Evolutionary conservation across 1,140 invertebrate species (phyloP), one percentile per base, ranked within the genome.

Genomic region (Apocrypta bakeri): DNA sequence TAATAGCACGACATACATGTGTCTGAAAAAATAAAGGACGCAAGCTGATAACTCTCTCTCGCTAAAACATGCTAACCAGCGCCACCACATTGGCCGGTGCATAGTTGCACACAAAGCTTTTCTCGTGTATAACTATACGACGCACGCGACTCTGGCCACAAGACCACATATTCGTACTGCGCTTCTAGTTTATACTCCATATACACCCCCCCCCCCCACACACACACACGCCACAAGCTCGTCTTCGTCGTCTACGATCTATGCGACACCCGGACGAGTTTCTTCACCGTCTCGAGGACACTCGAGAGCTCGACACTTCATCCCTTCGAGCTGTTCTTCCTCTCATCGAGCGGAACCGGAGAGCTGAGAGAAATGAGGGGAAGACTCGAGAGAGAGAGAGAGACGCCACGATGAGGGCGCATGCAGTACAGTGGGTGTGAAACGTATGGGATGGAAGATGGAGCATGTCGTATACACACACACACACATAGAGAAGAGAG

Each of bases 291-390:
- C 63, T 29, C 63, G 63, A 66, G 63, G 63, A 72, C 27, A 40
- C 33, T n/a, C 33, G n/a, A 29, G 33, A 21, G 31, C 33, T 9
- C 56, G 17, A 25, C 31, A 76, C 40, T 82, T 61, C 61, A 68
- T 75, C 37, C 79, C 79, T 68, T 68, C 61, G 25, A 81, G 79
- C 31, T 71, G 29, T 7, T 24, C 29, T 69, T 63, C 63, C 48
- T 80, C 56, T 80, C 71, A 64, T 40, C 66, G 77, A 56, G 14
- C 25, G 33, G 14, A 56, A 24, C 7, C n/a, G 21, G 17, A 29
- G 9, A 29, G 42, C n/a, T n/a, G 14, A 27, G 48, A 56, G 14
- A 56, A 4, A 17, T 6, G 14, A 17, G 48, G 17, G 17, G 48
- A n/a, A 21, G 48, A 56, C 17, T 2, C 42, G 33, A 17, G 48